Base-by-base conservation (phyloP, 2,113 vertebrate species). In the Chascanopsetta lugubris region DNA sequence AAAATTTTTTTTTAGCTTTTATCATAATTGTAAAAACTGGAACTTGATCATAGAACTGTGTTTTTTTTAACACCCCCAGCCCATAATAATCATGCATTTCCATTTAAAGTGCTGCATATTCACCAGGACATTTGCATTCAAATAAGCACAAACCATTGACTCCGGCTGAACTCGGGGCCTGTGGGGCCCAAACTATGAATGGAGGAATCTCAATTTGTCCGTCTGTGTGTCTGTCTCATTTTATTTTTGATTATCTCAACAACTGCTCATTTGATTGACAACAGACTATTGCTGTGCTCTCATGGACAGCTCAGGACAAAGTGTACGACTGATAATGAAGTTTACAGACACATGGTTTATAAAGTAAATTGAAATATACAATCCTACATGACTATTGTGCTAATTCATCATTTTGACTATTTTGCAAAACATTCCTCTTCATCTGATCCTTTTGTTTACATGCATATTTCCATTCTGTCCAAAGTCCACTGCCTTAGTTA, bases 121-220 rank as follows among this genome's bases (percentile, higher is more conserved):
- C 51, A 27, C 56, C 32, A 32, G 21, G 1, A 80, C 42, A 58
- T 29, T 27, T 22, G 2, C 24, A 63, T 69, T 51, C 46, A 75
- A 69, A 53, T 51, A 27, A 63, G 12, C 18, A 22, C 26, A 15
- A 51, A 63, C 36, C 20, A 57, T 46, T 57, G 54, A 61, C 57
- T 22, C 22, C 29, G n/a, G 26, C n/a, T 57, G 25, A 54, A 42
- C 38, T 12, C 2, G 2, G 8, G 7, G 54, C 26, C 40, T 47
- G 22, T 54, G 32, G 27, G 50, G 27, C 21, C 57, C n/a, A 11
- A 13, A 24, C 45, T 5, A 46, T 12, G 11, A 46, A 13, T 24
- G 21, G 45, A 24, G 21, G 21, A 21, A 24, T 46, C 3, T 4
- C 9, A 8, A 10, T 22, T 21, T 46, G 20, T 46, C 43, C 6